Evolutionary conservation across 2,797 vertebrate species (phyloP), one percentile per base, ranked within the genome.

Genomic region (Heterohyrax brucei): DNA sequence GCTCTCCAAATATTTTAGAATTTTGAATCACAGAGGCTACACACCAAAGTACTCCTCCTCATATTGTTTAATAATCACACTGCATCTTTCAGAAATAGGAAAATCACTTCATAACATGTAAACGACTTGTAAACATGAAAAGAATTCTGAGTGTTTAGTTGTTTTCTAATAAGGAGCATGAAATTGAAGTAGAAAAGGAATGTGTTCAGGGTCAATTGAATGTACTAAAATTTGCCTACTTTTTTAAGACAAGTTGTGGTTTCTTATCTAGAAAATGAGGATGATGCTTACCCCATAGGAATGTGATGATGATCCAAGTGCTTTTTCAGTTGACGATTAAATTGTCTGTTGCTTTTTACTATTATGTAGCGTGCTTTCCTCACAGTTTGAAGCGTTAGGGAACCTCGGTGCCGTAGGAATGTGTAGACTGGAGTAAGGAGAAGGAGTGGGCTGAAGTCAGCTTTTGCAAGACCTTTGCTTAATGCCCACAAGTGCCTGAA

Each of bases 241-340:
- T 28, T 21, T 53, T 3, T 92, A 86, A 46, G 75, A 77, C 39
- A 79, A 87, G 28, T 88, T 96, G 89, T 93, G 53, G 46, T 84
- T 90, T 89, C 87, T 90, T 53, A 86, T 39, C 68, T 90, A 87
- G 26, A 90, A 80, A 85, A 77, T 66, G 85, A 91, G 78, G 4
- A 46, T 64, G 48, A 73, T 0, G 44, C 39, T 88, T 68, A 92
- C 24, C 66, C 95, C 59, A 28, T 53, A 83, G 46, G 85, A 92
- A 95, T 83, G 76, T 91, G 46, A 39, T 39, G 16, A 93, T 84
- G 53, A 87, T 86, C 66, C 85, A 96, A 86, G 50, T 53, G 56
- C 39, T 70, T 93, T 94, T 96, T 94, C 88, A 83, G 86, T 89
- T 28, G 46, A 89, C 44, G 61, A 61, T 92, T 73, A 93, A 91